phyloP scores from a whole-genome alignment of 2,113 vertebrate genomes.

The Leptobrachium ailaonicum region DNA sequence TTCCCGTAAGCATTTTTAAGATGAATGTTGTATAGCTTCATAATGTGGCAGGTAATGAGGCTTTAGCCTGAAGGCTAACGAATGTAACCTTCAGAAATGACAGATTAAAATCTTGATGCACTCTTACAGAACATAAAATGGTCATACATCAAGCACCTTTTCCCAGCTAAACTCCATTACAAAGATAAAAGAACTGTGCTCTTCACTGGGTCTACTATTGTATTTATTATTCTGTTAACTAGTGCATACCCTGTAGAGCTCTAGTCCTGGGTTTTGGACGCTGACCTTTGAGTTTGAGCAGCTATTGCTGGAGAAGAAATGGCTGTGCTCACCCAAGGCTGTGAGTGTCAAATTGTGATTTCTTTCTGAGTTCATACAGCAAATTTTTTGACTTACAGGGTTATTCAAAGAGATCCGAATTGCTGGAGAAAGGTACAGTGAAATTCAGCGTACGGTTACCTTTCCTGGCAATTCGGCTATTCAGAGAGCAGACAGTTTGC shows the following conservation, averaged over 20 bases:
- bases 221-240: background rate
- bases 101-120: conserved; percentile 30
- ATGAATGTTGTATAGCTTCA: conserved; percentile 3
- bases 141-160: conserved; percentile 10
- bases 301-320: no score
- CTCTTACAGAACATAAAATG: conserved; percentile 22
- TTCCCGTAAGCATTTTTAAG: background rate
- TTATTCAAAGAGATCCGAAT: no score
- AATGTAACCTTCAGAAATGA: conserved; percentile 30
- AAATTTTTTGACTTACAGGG: no score
- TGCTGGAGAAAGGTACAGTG: no score
- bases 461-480: no score
- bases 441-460: no score
- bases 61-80: conserved; percentile 21
- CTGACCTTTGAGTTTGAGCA: no score
- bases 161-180: conserved; percentile 9
- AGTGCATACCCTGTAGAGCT: background rate
- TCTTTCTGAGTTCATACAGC: no score
- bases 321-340: no score
- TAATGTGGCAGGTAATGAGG: conserved; percentile 9
- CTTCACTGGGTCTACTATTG: background rate
- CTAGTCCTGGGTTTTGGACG: no score
- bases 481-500: no score
- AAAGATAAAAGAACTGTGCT: background rate
- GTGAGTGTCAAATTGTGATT: no score